Evolutionary conservation across 2,113 vertebrate species (phyloP).

Genomic region (Lutjanus erythropterus): DNA sequence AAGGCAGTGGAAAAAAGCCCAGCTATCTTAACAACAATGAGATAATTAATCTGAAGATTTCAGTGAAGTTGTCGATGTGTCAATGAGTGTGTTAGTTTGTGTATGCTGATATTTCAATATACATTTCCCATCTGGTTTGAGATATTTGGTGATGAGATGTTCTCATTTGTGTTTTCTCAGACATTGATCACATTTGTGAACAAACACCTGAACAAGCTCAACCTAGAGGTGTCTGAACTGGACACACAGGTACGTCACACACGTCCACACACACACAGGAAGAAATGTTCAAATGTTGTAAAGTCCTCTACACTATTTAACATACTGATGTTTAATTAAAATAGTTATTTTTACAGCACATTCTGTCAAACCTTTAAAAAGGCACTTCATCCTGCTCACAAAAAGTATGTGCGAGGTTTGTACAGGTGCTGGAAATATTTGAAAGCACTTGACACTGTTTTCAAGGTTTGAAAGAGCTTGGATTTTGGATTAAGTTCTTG

Average conservation of each 20-base stretch:
- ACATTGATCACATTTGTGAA: slow-evolving; percentile 99
- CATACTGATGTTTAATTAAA: too few relatives aligned
- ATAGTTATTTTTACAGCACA: not conserved
- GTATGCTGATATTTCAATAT: not conserved
- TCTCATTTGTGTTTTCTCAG: slow-evolving; percentile 80
- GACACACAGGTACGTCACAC: slow-evolving; percentile 93
- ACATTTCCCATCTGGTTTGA: not conserved
- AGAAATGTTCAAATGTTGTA: not conserved
- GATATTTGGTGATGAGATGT: too few relatives aligned
- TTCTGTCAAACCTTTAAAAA: too few relatives aligned
- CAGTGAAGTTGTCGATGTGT: too few relatives aligned
- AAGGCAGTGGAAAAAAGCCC: too few relatives aligned
- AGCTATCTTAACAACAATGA: too few relatives aligned
- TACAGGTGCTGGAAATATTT: too few relatives aligned
- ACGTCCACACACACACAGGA: not conserved
- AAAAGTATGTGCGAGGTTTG: too few relatives aligned
- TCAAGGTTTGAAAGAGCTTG: too few relatives aligned
- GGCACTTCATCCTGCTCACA: not conserved
- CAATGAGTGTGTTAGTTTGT: not conserved
- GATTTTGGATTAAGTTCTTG: too few relatives aligned
- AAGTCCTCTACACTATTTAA: not conserved
- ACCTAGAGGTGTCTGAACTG: slow-evolving; percentile 97
- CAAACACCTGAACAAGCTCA: slow-evolving; percentile 98
- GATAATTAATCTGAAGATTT: too few relatives aligned
- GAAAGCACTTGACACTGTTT: too few relatives aligned